Base-by-base conservation (phyloP, 2,888 invertebrate genomes). In the Epinotia demarniana region DNA sequence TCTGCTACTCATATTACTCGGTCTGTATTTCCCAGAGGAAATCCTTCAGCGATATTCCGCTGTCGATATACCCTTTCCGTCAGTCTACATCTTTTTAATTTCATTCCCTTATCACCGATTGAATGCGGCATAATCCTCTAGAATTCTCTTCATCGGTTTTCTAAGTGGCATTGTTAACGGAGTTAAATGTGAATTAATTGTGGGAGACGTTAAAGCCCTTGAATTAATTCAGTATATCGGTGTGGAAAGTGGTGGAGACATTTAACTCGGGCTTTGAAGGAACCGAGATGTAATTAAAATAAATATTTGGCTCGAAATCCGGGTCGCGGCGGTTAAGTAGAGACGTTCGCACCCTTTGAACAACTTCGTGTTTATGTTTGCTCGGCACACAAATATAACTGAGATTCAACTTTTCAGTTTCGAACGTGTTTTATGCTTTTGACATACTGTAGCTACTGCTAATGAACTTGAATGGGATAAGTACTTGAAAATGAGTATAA, bases 221-320 rank as follows among this genome's bases (percentile, higher is more conserved):
- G 83, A 85, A 84, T 85, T 87, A 86, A 86, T 87, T 85, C 81
- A 78, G 82, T 85, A 87, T 87, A 88, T 89, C 86, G 85, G 81
- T 82, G 82, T 81, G 77, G 82, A 84, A 86, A 84, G 86, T 87
- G 85, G 84, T 83, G 81, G 83, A 87, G 87, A 88, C 88, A 86
- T 91, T 92, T 86, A 89, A 89, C 86, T 88, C 83, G 82, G 81
- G 84, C 88, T 89, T 87, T 88, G 87, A 89, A 89, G 89, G 85
- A 88, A 88, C 89, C 85, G 86, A 88, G 90, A 88, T 89, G 90
- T 92, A 92, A 93, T 92, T 93, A 92, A 92, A 92, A 92, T 92
- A 93, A 93, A 92, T 93, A 93, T 93, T 93, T 92, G 92, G 89
- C 90, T 87, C 88, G 86, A 90, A 92, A 93, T 92, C 92, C 89